These are phyloP conservation scores for Amblyteles armatorius DNA, from an alignment of 2,888 invertebrate genomes.

Conservation along the genomic window DNA sequence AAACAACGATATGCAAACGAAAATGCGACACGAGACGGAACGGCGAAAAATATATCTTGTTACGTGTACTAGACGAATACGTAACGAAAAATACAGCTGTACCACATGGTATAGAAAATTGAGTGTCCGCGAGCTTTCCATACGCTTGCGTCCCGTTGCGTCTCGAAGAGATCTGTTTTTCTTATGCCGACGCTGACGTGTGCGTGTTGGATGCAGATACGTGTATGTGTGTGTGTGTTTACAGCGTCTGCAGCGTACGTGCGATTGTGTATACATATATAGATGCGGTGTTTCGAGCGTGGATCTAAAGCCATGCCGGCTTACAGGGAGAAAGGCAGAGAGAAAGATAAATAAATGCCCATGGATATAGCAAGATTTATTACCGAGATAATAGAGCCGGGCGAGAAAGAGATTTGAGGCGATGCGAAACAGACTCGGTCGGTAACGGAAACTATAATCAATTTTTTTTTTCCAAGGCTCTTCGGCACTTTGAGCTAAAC, in stretches of 20 bases:
- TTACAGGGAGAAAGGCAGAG: constrained; percentile 20
- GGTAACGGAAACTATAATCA: constrained; percentile 1
- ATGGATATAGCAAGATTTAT: constrained; percentile 39
- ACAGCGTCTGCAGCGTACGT: not conserved
- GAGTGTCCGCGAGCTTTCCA: constrained; percentile 10
- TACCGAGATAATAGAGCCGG: constrained; percentile 15
- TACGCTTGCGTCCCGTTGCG: constrained; percentile 20
- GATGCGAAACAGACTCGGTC: not conserved
- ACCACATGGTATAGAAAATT: not conserved
- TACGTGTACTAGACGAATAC: constrained; percentile 14
- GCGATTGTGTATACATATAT: constrained; percentile 19
- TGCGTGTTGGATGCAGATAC: not conserved
- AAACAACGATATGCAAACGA: not conserved
- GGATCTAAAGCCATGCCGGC: not conserved
- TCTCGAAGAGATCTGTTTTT: constrained; percentile 28
- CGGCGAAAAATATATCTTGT: constrained; percentile 18
- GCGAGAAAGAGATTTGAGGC: not conserved
- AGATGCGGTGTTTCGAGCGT: constrained; percentile 18
- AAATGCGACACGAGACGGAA: constrained; percentile 11
- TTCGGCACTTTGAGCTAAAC: too few relatives aligned
- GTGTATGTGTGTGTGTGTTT: not conserved
- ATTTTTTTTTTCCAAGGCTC: too few relatives aligned
- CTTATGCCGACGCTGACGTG: constrained; percentile 18
- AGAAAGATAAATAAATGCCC: constrained; percentile 31
- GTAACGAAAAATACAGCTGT: constrained; percentile 19